Conservation (phyloP, 2,797 vertebrate species). For the Zalophus californianus region DNA sequence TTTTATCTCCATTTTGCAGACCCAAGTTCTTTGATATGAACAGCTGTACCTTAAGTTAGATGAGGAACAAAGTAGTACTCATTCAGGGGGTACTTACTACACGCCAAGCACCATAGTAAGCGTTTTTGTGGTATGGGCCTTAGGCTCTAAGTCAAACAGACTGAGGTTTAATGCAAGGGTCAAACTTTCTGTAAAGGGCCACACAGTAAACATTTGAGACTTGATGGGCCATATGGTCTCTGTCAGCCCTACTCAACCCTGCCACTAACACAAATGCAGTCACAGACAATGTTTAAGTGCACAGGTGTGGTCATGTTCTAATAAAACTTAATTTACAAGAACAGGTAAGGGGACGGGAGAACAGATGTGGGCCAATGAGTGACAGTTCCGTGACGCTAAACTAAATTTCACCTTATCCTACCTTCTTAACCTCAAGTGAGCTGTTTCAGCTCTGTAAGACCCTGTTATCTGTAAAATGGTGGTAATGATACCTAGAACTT, state of each 20-base stretch:
- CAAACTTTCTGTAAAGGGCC: neutral
- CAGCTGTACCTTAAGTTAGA: neutral
- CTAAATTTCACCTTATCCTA: neutral
- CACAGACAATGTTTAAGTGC: neutral
- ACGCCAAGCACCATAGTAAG: neutral
- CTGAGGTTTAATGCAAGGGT: neutral
- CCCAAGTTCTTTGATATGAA: neutral
- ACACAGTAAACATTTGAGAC: neutral
- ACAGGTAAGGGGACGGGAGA: neutral
- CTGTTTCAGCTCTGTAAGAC: neutral
- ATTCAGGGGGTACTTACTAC: neutral
- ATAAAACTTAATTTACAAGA: constrained; percentile 26
- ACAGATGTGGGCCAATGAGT: neutral
- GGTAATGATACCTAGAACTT: neutral
- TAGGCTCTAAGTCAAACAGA: neutral
- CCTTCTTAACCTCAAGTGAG: neutral
- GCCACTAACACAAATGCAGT: neutral
- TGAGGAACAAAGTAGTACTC: neutral
- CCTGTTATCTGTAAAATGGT: neutral
- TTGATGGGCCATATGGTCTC: neutral
- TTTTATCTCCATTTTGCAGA: neutral
- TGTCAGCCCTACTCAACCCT: neutral
- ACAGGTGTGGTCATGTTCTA: neutral
- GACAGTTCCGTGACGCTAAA: neutral
- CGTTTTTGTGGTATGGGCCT: neutral